Evolutionary conservation across 2,113 vertebrate species (phyloP), one percentile per base, ranked within the genome.

Genomic region (Crotalus horridus): DNA sequence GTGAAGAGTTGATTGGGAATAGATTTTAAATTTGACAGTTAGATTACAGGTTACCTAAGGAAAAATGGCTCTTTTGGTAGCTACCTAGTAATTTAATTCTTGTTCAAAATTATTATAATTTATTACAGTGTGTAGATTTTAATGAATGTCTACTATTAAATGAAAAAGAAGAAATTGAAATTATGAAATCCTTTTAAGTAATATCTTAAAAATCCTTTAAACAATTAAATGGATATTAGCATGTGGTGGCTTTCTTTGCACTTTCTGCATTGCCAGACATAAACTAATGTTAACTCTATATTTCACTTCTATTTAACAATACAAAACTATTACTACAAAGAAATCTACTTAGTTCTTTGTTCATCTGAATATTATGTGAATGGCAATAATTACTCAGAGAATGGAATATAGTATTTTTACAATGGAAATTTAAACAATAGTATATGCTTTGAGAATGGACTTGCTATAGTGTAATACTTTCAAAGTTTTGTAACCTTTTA

Each of bases 61-160:
- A 98, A 98, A 98, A 98, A 98, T 97, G 98, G 97, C 98, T 98
- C 98, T 98, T 97, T 98, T 98, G 97, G 97, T 97, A 99, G 98
- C 98, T 99, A 99, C 98, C 98, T 98, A 98, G 98, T 99, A 99
- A 99, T 99, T 99, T 98, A 98, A 98, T 99, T 99, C 99, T 99
- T 98, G 98, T 98, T 98, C 98, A 98, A 98, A 99, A 99, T 99
- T 99, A 99, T 99, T 98, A 98, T 99, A 98, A 99, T 99, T 99
- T 99, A 99, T 99, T 99, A 99, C 98, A 98, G 98, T 98, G 98
- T 98, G 98, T 98, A 98, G 98, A 98, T 98, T 98, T 97, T 99
- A 99, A 99, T 99, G 98, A 99, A 99, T 98, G 98, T 98, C 97
- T 97, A 99, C 98, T 98, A 99, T 99, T 98, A 99, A 98, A 99